A percentile compares a stretch with the other conserved stretches of the same genome.
phyloP scores from a whole-genome alignment of 2,888 invertebrate genomes.

The Fabriciana adippe region DNA sequence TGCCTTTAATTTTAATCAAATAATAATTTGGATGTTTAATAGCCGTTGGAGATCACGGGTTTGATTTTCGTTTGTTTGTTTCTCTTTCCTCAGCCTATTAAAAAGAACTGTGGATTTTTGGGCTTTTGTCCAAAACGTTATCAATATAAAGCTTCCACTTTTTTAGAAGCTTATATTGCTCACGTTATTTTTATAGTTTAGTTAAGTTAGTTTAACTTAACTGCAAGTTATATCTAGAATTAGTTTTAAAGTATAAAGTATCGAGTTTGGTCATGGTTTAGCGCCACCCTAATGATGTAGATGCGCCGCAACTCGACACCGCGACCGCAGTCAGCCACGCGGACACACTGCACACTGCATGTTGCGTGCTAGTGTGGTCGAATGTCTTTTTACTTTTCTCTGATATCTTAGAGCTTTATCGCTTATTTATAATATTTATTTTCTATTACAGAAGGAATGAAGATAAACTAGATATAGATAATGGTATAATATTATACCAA shows the following conservation, averaged over 20 bases:
- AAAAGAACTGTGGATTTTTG: no score
- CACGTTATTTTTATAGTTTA: no score
- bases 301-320: constrained; percentile 34
- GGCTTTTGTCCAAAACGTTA: no score
- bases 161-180: no score
- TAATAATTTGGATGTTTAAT: no score
- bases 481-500: neutral
- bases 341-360: constrained; percentile 26
- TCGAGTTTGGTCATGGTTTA: constrained; percentile 15
- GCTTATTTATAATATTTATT: constrained; percentile 10
- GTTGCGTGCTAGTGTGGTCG: constrained; percentile 15
- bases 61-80: no score
- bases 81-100: no score
- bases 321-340: constrained; percentile 40
- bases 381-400: constrained; percentile 29
- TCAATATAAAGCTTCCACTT: no score
- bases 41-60: no score
- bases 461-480: constrained; percentile 1
- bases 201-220: neutral
- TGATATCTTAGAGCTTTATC: constrained; percentile 28
- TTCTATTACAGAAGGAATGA: constrained; percentile 6
- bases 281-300: constrained; percentile 35
- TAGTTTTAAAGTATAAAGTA: constrained; percentile 8
- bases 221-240: neutral
- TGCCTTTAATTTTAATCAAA: no score